Evolutionary conservation across 2,113 vertebrate species (phyloP), one percentile per base, ranked within the genome.

Genomic region (Muscicapa adusta): DNA sequence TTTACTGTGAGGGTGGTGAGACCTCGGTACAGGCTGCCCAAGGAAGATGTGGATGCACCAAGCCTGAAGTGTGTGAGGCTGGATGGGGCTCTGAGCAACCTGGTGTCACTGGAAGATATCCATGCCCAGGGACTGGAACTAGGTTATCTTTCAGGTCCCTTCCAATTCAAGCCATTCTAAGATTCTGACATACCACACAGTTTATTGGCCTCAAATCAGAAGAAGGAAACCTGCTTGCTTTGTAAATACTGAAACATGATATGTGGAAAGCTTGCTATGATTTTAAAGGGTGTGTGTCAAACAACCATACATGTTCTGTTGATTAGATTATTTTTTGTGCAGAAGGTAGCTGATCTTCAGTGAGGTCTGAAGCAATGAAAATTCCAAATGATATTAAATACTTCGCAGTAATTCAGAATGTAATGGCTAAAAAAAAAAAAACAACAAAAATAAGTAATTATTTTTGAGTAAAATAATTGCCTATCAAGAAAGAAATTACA

Each of bases 271-370:
- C 51, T 68, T 85, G 20, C 40, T 28, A 16, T 5, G 51, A 45
- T 17, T 74, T 70, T 15, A 58, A 86, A 47, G 56, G 40, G 17
- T 7, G 3, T 42, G 40, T 3, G 18, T 47, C 60, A 81, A 87
- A 89, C 47, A 78, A 71, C 8, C 0, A 0, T 7, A 50, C 0
- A 0, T 10, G 58, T 77, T 87, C 60, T 51, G 20, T 58, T 50
- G 34, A 58, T 63, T 31, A 50, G 62, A 50, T 50, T 77, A 42
- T 25, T 91, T 80, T 66, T 71, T 38, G 36, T 18, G 29, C 36
- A 60, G 28, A 57, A 26, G 9, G 63, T n/a, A 62, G 14, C 26
- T 88, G 73, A 75, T 57, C 42, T 86, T 79, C 47, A 77, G 38
- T 51, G 34, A 66, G 5, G 15, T 57, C 0, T 62, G 14, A 93